Percentiles rank a stretch among this genome's conserved stretches.
These are phyloP conservation scores for Drosophila emarginata DNA, from an alignment of 2,888 invertebrate genomes.

Conservation along the genomic window DNA sequence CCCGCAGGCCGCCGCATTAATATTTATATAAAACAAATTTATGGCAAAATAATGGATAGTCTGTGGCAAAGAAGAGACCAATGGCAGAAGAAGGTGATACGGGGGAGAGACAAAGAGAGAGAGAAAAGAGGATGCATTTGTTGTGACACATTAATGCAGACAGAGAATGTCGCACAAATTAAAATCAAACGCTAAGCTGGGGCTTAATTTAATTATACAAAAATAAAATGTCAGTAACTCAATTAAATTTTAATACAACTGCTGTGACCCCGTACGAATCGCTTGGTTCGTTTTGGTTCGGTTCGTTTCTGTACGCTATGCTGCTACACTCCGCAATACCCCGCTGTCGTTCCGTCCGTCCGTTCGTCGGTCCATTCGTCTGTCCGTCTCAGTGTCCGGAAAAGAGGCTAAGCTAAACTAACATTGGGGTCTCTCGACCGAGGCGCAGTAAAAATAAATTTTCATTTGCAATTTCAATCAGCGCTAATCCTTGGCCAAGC, in stretches of 20 bases:
- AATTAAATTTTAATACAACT: conserved; percentile 81
- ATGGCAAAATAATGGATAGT: conserved; percentile 63
- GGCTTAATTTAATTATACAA: conserved; percentile 82
- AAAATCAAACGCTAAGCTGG: conserved; percentile 81
- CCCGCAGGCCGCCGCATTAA: conserved; percentile 69
- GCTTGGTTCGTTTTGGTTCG: conserved; percentile 14
- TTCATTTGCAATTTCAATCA: conserved; percentile 82
- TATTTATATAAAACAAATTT: conserved; percentile 75
- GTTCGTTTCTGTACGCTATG: conserved; percentile 9
- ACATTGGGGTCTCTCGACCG: conserved; percentile 52
- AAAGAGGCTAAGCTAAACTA: conserved; percentile 63
- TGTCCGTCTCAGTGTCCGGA: conserved; percentile 4
- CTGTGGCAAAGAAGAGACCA: background rate
- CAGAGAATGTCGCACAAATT: conserved; percentile 76
- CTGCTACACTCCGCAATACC: too few relatives aligned
- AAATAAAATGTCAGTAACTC: conserved; percentile 82
- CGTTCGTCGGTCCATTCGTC: background rate
- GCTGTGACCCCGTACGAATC: conserved; percentile 34
- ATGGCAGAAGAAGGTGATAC: background rate
- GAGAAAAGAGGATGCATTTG: conserved; percentile 37
- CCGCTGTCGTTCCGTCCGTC: too few relatives aligned
- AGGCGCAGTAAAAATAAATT: conserved; percentile 79
- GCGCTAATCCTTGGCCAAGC: conserved; percentile 80
- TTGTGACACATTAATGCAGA: conserved; percentile 53
- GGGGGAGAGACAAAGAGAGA: background rate